Evolutionary conservation across 2,113 vertebrate genomes (phyloP), one percentile per base, ranked within the genome.

Genomic region (Nothobranchius kuhntae): DNA sequence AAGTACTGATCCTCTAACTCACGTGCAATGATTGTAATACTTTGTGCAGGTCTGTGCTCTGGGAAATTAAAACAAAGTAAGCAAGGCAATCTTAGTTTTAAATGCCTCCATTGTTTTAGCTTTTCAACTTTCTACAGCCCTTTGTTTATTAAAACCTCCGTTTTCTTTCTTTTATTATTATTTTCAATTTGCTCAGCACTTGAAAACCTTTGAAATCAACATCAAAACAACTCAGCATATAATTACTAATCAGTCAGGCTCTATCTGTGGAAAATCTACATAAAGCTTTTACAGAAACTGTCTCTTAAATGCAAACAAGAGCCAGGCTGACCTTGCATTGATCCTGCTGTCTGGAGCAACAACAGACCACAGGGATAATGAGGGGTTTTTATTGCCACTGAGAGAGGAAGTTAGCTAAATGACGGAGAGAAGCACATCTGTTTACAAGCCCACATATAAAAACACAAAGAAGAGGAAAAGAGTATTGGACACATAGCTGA

Each of bases 341-440:
- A 88, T 88, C 84, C 83, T 51, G 48, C 36, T 30, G 77, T 84
- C 81, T 88, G 81, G 68, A 70, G 45, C 65, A 26, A 13, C 77
- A 82, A 71, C 75, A 78, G 86, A 86, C 65, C 65, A 8, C 53
- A 67, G 62, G 55, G 62, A 68, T 85, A 83, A 75, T 82, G 56
- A 75, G 82, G 54, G 21, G 62, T 79, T 80, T 88, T 87, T 89
- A 91, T 65, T 60, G 77, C 78, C 71, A 53, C 74, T 30, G 30
- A 51, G 65, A 85, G 46, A 89, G 89, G 89, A 90, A 87, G 80
- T 75, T 38, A 30, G 54, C 63, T 82, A 74, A 86, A 80, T 74
- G 61, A 65, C 58, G 44, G 36, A 48, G 44, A 66, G 57, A 53
- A 66, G 77, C 50, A 36, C 47, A 78, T 78, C 77, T 71, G 82